Percentiles rank a stretch among this genome's conserved stretches.
Conservation (phyloP, 1,140 invertebrate genomes). For the Heliconius himera region DNA sequence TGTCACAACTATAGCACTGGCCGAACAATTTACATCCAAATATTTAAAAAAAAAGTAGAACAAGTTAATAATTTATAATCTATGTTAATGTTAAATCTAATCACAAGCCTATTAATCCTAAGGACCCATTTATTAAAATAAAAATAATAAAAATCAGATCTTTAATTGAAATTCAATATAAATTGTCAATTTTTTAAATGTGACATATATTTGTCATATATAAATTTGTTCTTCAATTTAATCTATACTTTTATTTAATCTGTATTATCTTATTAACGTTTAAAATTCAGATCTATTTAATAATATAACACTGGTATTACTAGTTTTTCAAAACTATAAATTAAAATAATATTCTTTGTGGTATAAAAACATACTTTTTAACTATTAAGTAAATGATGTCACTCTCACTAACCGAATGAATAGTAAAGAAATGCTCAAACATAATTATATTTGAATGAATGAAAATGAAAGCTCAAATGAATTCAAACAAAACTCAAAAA, state of each 20-base stretch:
- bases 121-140: neutral
- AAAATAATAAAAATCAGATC: constrained; percentile 25
- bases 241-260: neutral
- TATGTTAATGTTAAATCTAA: neutral
- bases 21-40: constrained; percentile 4
- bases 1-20: constrained; percentile 5
- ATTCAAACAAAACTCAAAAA: too few species aligned
- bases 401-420: too few species aligned
- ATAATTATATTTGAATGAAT: too few species aligned
- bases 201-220: neutral
- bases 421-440: too few species aligned
- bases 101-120: constrained; percentile 12
- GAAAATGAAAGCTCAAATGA: too few species aligned
- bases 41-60: neutral
- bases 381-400: too few species aligned
- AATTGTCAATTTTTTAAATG: neutral
- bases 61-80: constrained; percentile 1
- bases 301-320: too few species aligned
- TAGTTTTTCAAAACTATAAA: too few species aligned
- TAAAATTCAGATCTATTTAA: too few species aligned
- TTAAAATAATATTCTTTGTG: too few species aligned
- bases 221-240: neutral
- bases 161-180: neutral
- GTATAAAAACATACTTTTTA: too few species aligned
- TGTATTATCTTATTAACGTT: too few species aligned